Base-by-base conservation (phyloP, 2,888 invertebrate genomes). In the Amphipoea oculea region DNA sequence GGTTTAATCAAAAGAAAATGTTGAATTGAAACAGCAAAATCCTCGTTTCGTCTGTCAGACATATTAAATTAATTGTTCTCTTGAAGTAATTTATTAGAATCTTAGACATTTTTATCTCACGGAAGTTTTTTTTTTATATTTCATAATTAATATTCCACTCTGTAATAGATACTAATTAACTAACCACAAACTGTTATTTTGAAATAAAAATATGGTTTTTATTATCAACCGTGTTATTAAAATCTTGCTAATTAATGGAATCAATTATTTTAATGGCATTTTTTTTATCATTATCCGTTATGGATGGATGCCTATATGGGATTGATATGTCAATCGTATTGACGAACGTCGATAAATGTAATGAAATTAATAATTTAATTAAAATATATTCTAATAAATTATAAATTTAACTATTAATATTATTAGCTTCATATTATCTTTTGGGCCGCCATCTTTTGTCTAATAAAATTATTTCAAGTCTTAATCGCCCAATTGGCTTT, bases 351-450 rank as follows among this genome's bases (percentile, higher is more conserved):
- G 11, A 36, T 29, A 62, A 45, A 76, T 70, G 48, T 66, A 73
- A 68, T 76, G 60, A 72, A 70, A 73, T 20, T 20, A 51, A 42
- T 73, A 66, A 88, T 88, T 75, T 75, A 83, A 68, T 67, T 2
- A 14, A 40, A 14, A 7, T 6, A 20, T 23, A 9, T n/a, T 12
- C 23, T 9, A 57, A 57, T 57, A 14, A 48, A 48, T 14, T 4
- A 14, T 14, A 14, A 48, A 14, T 4, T 14, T 48, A 48, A 14
- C 14, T 14, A 48, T 48, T 48, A 48, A 48, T 14, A 48, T 42
- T 42, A 20, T 48, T 48, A 20, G 12, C 20, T 0, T 29, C 11
- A 29, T 42, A 69, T 20, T 48, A 20, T 51, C 51, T 23, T 69
- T 12, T 23, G 2, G 23, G 12, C 7, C 7, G 23, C 9, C 20